These are phyloP conservation scores for Acrobasis suavella DNA, from an alignment of 2,888 invertebrate genomes.

Conservation along the genomic window DNA sequence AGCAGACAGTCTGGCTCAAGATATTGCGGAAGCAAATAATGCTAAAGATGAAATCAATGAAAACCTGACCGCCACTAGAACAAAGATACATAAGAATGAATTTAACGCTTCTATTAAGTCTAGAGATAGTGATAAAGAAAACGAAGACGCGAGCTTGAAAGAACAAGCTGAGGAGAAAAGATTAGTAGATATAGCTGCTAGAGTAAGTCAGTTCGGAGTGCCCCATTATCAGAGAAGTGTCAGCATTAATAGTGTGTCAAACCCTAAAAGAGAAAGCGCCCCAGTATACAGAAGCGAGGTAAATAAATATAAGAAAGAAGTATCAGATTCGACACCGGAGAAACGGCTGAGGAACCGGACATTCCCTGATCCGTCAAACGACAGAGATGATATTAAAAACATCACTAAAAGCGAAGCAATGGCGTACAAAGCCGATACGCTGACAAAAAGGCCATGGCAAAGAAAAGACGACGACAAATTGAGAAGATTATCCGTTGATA, in stretches of 20 bases:
- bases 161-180: constrained; percentile 62
- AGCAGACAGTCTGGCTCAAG: constrained; percentile 81
- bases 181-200: constrained; percentile 68
- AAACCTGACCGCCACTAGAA: constrained; percentile 51
- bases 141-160: constrained; percentile 69
- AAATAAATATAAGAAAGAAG: constrained; percentile 77
- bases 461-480: constrained; percentile 65
- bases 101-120: constrained; percentile 81
- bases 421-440: constrained; percentile 72
- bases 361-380: constrained; percentile 76
- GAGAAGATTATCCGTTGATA: constrained; percentile 56
- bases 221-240: constrained; percentile 74
- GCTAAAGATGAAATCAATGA: constrained; percentile 56
- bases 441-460: constrained; percentile 72
- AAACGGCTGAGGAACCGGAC: constrained; percentile 75
- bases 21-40: constrained; percentile 74
- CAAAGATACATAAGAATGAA: constrained; percentile 69
- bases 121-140: constrained; percentile 89
- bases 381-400: constrained; percentile 72
- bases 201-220: constrained; percentile 72
- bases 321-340: constrained; percentile 77
- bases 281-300: constrained; percentile 70
- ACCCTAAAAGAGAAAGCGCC: constrained; percentile 70
- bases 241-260: constrained; percentile 67
- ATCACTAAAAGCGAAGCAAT: constrained; percentile 67